Evolutionary conservation across 2,888 invertebrate species (phyloP), one percentile per base, ranked within the genome.

Genomic region (Sicus ferrugineus): DNA sequence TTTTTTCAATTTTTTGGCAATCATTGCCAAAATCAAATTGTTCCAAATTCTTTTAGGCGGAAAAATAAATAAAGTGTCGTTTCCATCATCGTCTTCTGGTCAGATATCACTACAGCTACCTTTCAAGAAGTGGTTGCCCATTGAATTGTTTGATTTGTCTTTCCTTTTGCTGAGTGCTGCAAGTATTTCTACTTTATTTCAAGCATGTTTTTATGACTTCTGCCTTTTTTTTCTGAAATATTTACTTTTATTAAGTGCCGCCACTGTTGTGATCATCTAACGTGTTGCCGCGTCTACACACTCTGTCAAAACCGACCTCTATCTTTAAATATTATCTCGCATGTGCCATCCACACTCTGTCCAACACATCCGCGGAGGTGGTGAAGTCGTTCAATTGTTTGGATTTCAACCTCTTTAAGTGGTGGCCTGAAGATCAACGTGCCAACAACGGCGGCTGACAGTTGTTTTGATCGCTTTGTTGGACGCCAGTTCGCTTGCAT

Each of bases 231-330:
- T 61, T 3, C 23, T 23, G 38, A 19, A 16, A 21, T n/a, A 9
- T 38, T 73, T 73, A 64, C 68, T 62, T 73, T 68, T 42, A 69
- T 67, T 68, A 71, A 73, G 73, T 73, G 73, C 71, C 70, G 70
- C 26, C n/a, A n/a, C n/a, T n/a, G 28, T 67, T 66, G 70, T 56
- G 38, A 68, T 28, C 50, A 62, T 62, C 56, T 68, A 34, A 23
- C 34, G 34, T 48, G 23, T 54, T 16, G n/a, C 46, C 48, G 16
- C 63, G 28, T 28, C 64, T 64, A 50, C 4, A 4, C 30, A 38
- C 42, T 61, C 19, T 19, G 61, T 23, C 61, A 38, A 34, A 48
- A 50, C 21, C 38, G 11, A 7, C 31, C 21, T 38, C 54, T 62
- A 70, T 70, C 68, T 66, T 58, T 65, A 28, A 46, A 61, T 70